Evolutionary conservation across 2,113 vertebrate genomes (phyloP).

Genomic region (Calyptommatus sinebrachiatus): DNA sequence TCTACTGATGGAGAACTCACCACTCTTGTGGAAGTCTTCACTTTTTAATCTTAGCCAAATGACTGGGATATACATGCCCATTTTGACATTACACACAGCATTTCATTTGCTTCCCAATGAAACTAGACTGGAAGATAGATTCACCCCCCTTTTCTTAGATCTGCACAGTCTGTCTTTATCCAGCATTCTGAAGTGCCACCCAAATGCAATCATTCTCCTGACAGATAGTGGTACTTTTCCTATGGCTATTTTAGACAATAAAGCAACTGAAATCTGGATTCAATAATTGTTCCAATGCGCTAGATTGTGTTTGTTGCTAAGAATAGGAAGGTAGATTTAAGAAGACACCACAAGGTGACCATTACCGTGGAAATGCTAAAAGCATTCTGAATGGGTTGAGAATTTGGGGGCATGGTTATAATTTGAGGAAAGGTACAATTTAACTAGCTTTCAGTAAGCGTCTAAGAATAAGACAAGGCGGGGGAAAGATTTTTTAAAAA

Average conservation of each 20-base stretch:
- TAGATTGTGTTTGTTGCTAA: not conserved
- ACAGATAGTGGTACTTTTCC: not conserved
- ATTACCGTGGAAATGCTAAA: constrained; percentile 10
- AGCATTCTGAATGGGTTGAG: constrained; percentile 6
- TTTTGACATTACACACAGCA: not conserved
- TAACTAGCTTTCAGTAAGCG: not conserved
- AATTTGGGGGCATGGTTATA: not conserved
- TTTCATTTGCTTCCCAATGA: not conserved
- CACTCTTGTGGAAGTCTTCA: too few species aligned
- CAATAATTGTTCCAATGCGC: not conserved
- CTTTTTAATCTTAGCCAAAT: too few species aligned
- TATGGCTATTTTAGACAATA: not conserved
- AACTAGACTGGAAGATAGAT: not conserved
- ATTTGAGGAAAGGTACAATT: not conserved
- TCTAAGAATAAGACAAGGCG: not conserved
- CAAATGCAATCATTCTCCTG: not conserved
- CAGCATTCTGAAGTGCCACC: not conserved
- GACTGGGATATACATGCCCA: not conserved
- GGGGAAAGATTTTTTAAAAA: not conserved
- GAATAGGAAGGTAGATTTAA: not conserved
- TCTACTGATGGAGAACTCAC: too few species aligned
- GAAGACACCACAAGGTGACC: not conserved
- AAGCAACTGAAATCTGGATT: not conserved
- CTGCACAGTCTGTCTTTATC: not conserved
- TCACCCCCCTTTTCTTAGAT: not conserved